Evolutionary conservation across 2,888 invertebrate genomes (phyloP).

Genomic region (Epinotia bilunana): DNA sequence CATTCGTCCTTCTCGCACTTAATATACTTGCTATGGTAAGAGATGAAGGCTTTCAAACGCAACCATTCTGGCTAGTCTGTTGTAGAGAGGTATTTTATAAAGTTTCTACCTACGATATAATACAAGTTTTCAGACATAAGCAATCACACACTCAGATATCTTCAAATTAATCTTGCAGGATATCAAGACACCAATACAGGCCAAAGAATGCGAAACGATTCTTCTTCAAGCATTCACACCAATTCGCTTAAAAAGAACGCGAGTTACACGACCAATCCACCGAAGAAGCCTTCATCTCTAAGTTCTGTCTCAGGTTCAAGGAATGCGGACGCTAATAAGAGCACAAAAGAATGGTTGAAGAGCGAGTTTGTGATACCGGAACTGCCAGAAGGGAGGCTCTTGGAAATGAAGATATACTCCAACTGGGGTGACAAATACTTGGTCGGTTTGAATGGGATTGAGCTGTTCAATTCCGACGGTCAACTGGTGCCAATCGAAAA

Average conservation of each 20-base stretch:
- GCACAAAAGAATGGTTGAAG: slow-evolving; percentile 59
- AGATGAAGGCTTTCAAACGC: too few species aligned
- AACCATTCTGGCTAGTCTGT: too few species aligned
- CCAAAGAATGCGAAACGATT: slow-evolving; percentile 15
- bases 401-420: slow-evolving; percentile 87
- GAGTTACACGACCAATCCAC: slow-evolving; percentile 53
- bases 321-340: slow-evolving; percentile 51
- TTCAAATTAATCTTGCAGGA: slow-evolving; percentile 51
- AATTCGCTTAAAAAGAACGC: slow-evolving; percentile 52
- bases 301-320: slow-evolving; percentile 57
- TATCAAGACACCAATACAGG: slow-evolving; percentile 54
- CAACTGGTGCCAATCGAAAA: slow-evolving; percentile 84
- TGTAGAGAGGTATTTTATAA: too few species aligned
- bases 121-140: too few species aligned
- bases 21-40: too few species aligned
- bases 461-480: slow-evolving; percentile 88
- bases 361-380: slow-evolving; percentile 90
- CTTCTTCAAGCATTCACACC: slow-evolving; percentile 43
- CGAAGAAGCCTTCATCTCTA: slow-evolving; percentile 61
- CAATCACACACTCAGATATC: neutral
- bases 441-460: slow-evolving; percentile 91
- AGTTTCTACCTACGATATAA: too few species aligned
- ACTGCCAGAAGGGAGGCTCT: slow-evolving; percentile 87
- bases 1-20: neutral
- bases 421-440: slow-evolving; percentile 93